A percentile compares a stretch with the other conserved stretches of the same genome.
Conservation (phyloP, 1,140 invertebrate genomes). For the Anastrepha obliqua region DNA sequence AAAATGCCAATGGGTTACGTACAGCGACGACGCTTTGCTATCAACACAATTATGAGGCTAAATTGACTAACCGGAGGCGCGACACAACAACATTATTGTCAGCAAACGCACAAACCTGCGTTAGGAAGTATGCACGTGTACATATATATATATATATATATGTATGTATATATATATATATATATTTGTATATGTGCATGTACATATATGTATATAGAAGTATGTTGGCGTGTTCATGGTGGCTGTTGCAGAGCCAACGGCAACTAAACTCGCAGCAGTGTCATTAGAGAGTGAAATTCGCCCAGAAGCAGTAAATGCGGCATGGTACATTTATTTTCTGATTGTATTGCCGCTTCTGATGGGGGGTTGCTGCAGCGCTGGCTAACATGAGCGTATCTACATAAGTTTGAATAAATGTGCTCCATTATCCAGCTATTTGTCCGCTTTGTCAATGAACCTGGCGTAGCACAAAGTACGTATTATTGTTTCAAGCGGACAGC, state of each 20-base stretch:
- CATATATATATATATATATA: background rate
- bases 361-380: background rate
- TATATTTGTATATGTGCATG: background rate
- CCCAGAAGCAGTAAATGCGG: conserved; percentile 9
- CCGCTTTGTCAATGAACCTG: conserved; percentile 38
- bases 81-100: background rate
- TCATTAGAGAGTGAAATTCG: conserved; percentile 34
- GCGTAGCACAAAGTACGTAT: background rate
- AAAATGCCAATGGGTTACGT: conserved; percentile 35
- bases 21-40: background rate
- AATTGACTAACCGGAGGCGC: conserved; percentile 48
- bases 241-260: background rate
- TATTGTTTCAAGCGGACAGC: background rate
- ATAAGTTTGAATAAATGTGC: background rate
- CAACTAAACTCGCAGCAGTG: background rate
- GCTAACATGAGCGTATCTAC: background rate
- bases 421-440: conserved; percentile 16
- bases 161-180: background rate
- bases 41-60: conserved; percentile 38
- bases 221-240: background rate
- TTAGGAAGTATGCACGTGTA: background rate
- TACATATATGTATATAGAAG: background rate
- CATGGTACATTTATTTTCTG: conserved; percentile 38
- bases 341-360: background rate
- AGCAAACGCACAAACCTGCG: no score